A percentile compares a stretch with the other conserved stretches of the same genome.
Conservation (phyloP, 2,797 vertebrate genomes). For the Apogon hyalosoma region DNA sequence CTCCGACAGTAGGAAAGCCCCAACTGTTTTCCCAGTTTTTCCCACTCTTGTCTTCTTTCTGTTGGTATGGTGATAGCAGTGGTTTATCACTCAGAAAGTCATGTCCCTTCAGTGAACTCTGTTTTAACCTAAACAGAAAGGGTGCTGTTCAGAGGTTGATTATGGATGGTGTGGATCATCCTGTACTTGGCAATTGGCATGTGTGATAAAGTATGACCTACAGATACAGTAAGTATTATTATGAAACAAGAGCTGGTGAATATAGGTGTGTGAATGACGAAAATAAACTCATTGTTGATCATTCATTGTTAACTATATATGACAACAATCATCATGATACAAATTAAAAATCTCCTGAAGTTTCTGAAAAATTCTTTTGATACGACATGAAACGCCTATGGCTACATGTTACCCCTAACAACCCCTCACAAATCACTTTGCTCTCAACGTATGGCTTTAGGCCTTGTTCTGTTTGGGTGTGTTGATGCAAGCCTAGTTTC, state of each 20-base stretch:
- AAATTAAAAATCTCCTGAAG: constrained; percentile 9
- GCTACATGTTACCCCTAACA: constrained; percentile 43
- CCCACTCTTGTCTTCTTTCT: constrained; percentile 26
- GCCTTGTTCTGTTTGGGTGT: constrained; percentile 58
- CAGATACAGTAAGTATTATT: constrained; percentile 7
- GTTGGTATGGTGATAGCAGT: constrained; percentile 36
- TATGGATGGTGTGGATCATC: constrained; percentile 24
- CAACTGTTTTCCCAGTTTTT: constrained; percentile 66
- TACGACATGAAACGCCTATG: constrained; percentile 33
- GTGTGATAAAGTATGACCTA: constrained; percentile 11
- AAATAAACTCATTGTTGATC: too few species aligned
- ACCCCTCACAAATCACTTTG: constrained; percentile 62
- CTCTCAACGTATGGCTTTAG: constrained; percentile 41
- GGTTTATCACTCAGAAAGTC: constrained; percentile 69
- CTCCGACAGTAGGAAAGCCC: constrained; percentile 66
- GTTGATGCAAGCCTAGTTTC: constrained; percentile 77
- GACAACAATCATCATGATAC: background rate
- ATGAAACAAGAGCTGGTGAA: constrained; percentile 37
- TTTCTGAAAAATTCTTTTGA: constrained; percentile 5
- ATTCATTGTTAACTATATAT: background rate
- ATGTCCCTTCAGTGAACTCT: constrained; percentile 64
- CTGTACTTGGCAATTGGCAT: constrained; percentile 25
- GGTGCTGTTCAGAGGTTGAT: constrained; percentile 48
- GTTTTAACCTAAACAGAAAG: constrained; percentile 34
- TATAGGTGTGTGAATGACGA: constrained; percentile 9